A percentile compares a stretch with the other conserved stretches of the same genome.
Evolutionary conservation across 2,113 vertebrate genomes (phyloP).

Genomic region (Cervus canadensis): DNA sequence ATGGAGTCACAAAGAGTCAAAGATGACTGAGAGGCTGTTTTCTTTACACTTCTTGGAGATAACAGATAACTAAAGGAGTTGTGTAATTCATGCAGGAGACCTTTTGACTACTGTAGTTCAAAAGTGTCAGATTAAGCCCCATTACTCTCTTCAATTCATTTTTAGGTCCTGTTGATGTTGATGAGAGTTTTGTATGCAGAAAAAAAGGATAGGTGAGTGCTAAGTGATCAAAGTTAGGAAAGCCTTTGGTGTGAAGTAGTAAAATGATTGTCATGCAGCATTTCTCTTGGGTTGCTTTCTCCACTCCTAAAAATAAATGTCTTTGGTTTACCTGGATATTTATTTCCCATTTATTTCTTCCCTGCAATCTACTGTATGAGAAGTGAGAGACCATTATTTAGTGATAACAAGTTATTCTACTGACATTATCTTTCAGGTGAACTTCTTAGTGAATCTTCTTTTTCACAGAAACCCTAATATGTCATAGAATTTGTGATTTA

Average conservation of each 20-base stretch:
- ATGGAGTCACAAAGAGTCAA: not conserved
- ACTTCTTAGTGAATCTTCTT: not conserved
- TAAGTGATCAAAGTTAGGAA: not conserved
- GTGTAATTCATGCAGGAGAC: not conserved
- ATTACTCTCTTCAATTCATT: not conserved
- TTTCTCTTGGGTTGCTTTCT: not conserved
- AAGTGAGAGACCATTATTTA: not conserved
- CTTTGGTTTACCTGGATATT: slow-evolving; percentile 11
- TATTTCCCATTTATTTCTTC: slow-evolving; percentile 25
- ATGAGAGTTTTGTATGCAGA: not conserved
- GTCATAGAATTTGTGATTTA: not conserved
- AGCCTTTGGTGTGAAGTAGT: not conserved
- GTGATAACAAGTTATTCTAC: not conserved
- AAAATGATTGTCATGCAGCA: not conserved
- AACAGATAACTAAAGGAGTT: not conserved
- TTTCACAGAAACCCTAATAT: not conserved
- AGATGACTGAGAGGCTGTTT: not conserved
- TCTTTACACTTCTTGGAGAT: not conserved
- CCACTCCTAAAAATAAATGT: slow-evolving; percentile 5
- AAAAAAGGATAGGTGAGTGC: not conserved
- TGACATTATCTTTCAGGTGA: not conserved
- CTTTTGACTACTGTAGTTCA: not conserved
- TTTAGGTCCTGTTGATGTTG: not conserved
- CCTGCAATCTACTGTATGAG: not conserved
- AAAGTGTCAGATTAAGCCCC: not conserved